Conservation (phyloP, 2,888 invertebrate genomes). For the Luperina testacea region DNA sequence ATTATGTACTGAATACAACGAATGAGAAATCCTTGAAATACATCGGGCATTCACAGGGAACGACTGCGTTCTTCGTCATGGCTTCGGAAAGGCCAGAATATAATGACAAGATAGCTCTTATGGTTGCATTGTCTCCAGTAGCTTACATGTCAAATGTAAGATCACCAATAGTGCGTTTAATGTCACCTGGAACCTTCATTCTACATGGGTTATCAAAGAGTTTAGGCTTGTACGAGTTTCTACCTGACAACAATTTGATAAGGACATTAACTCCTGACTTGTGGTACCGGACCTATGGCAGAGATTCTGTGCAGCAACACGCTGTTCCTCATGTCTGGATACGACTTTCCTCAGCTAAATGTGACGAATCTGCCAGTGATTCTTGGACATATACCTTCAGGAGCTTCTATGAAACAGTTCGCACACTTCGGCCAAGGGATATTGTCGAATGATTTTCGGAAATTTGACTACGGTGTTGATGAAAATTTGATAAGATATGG, state of each 20-base stretch:
- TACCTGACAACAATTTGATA: constrained; percentile 90
- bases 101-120: constrained; percentile 88
- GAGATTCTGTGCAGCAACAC: constrained; percentile 90
- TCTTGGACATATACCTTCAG: constrained; percentile 88
- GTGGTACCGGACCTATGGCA: constrained; percentile 81
- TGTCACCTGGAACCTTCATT: constrained; percentile 73
- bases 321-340: constrained; percentile 91
- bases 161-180: constrained; percentile 78
- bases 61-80: constrained; percentile 90
- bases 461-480: constrained; percentile 77
- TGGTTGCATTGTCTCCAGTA: constrained; percentile 90
- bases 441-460: constrained; percentile 74
- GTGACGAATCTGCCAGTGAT: constrained; percentile 89
- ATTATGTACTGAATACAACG: constrained; percentile 91
- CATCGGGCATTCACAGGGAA: constrained; percentile 93
- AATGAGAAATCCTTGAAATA: constrained; percentile 90
- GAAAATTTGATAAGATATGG: constrained; percentile 79
- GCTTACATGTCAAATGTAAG: constrained; percentile 85
- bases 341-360: constrained; percentile 90
- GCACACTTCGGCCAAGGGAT: constrained; percentile 89
- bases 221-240: constrained; percentile 91
- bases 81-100: constrained; percentile 88
- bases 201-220: constrained; percentile 71
- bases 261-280: constrained; percentile 80
- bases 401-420: constrained; percentile 88